Evolutionary conservation across 2,888 invertebrate genomes (phyloP).

Genomic region (Micropterix aruncella): DNA sequence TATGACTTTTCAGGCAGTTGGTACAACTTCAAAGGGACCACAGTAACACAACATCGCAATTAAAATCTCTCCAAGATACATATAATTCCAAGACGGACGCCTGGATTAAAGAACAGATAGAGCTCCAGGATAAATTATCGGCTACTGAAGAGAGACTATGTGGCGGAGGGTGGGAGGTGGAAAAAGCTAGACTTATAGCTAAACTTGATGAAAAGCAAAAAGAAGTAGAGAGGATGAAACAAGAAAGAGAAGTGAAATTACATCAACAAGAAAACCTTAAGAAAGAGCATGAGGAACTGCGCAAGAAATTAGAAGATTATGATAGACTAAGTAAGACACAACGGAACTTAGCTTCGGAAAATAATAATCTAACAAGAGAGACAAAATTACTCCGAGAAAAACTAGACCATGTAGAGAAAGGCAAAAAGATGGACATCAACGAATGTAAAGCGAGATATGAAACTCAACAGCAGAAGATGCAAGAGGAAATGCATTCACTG

Average conservation of each 20-base stretch:
- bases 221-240: constrained; percentile 54
- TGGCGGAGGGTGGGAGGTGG: constrained; percentile 45
- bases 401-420: constrained; percentile 53
- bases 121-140: constrained; percentile 34
- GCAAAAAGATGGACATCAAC: constrained; percentile 62
- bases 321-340: constrained; percentile 75
- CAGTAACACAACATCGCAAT: constrained; percentile 43
- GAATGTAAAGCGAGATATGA: constrained; percentile 77
- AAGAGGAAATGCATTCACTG: constrained; percentile 69
- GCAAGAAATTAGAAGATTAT: constrained; percentile 70
- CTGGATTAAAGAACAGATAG: constrained; percentile 61
- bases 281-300: constrained; percentile 67
- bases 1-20: constrained; percentile 38
- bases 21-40: constrained; percentile 46
- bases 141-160: constrained; percentile 35
- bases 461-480: constrained; percentile 64
- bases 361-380: constrained; percentile 61
- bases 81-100: constrained; percentile 48
- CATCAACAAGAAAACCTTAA: constrained; percentile 61
- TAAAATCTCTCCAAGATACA: constrained; percentile 48
- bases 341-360: constrained; percentile 62
- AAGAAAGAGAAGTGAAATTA: constrained; percentile 49
- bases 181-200: constrained; percentile 52
- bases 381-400: constrained; percentile 52
- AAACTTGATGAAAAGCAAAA: constrained; percentile 60